Conservation (phyloP, 2,888 invertebrate genomes). For the Meiosimyza platycephala region DNA sequence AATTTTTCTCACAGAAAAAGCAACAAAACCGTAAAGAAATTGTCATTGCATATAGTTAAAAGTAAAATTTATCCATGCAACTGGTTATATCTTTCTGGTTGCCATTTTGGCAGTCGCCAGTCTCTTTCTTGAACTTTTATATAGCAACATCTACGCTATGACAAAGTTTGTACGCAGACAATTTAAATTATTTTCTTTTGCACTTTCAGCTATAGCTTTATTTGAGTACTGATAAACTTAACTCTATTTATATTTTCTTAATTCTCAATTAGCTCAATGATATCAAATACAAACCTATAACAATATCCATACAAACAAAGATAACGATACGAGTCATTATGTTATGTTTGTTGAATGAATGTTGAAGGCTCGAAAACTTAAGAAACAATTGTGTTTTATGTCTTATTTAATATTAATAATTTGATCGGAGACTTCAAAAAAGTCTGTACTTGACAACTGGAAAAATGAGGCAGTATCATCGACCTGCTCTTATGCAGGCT, state of each 20-base stretch:
- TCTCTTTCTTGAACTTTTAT: not conserved
- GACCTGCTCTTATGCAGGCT: no score
- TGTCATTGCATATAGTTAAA: not conserved
- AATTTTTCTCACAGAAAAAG: no score
- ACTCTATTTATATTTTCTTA: not conserved
- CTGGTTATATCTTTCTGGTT: not conserved
- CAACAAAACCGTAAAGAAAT: not conserved
- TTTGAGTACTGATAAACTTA: conserved; percentile 4
- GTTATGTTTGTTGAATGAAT: no score
- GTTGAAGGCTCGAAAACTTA: no score
- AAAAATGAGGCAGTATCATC: no score
- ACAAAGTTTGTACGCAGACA: not conserved
- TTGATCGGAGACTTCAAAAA: no score
- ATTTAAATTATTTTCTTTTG: conserved; percentile 19
- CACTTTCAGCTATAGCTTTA: conserved; percentile 10
- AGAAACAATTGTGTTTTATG: not conserved
- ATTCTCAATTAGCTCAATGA: not conserved
- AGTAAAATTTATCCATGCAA: conserved; percentile 2
- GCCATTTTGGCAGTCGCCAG: not conserved
- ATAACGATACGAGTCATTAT: no score
- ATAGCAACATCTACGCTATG: not conserved
- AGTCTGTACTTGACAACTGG: no score
- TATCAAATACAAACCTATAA: not conserved
- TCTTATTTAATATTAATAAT: no score
- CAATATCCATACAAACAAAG: no score